phyloP scores from a whole-genome alignment of 2,888 invertebrate genomes.

The Caenorhabditis virilis region DNA sequence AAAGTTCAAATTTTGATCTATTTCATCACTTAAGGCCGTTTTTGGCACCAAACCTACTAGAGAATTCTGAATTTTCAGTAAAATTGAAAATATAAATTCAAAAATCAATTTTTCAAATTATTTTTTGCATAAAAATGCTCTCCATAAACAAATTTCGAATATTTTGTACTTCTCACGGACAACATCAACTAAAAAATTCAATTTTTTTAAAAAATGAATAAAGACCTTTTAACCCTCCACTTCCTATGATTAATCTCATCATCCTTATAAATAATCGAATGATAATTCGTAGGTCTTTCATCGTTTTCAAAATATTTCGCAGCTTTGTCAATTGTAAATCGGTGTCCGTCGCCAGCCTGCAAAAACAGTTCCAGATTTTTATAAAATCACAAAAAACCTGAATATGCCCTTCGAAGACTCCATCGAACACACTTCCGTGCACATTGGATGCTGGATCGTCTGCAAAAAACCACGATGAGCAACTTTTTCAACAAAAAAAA shows the following conservation, averaged over 20 bases:
- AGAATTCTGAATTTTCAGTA: too few relatives aligned
- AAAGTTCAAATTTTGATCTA: too few relatives aligned
- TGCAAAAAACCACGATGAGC: constrained; percentile 70
- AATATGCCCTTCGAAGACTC: constrained; percentile 94
- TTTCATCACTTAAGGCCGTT: too few relatives aligned
- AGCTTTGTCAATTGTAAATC: constrained; percentile 90
- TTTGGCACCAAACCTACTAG: too few relatives aligned
- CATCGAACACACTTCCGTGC: constrained; percentile 90
- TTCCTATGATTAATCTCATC: constrained; percentile 64
- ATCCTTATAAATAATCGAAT: constrained; percentile 68
- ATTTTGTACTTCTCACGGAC: too few relatives aligned
- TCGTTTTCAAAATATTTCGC: constrained; percentile 80
- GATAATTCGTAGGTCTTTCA: constrained; percentile 59
- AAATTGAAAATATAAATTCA: too few relatives aligned
- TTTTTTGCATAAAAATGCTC: too few relatives aligned
- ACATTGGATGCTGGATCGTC: constrained; percentile 85
- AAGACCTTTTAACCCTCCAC: constrained; percentile 59
- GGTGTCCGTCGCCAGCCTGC: constrained; percentile 73
- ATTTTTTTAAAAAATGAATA: too few relatives aligned
- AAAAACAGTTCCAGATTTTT: neutral
- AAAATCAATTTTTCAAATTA: too few relatives aligned
- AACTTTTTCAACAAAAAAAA: neutral
- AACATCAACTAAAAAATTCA: too few relatives aligned
- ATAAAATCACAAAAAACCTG: constrained; percentile 10
- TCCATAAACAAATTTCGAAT: too few relatives aligned